These are phyloP conservation scores for Loxodonta africana DNA, from an alignment of 2,113 vertebrate genomes.

Conservation along the genomic window DNA sequence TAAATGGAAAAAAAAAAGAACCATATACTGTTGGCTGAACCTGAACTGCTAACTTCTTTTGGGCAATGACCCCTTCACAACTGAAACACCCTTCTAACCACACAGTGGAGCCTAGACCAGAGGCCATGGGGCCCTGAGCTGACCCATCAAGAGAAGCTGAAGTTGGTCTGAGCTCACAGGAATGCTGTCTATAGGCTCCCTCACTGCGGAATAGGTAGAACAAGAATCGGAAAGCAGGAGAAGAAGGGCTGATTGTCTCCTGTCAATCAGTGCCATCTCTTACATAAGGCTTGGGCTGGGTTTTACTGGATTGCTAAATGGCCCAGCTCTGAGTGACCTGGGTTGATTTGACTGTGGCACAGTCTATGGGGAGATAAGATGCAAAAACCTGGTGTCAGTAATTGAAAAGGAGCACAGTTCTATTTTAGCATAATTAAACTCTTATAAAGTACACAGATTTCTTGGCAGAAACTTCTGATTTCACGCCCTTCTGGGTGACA, in stretches of 20 bases:
- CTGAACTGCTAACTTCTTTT: neutral
- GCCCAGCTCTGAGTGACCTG: constrained; percentile 26
- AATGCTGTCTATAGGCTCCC: neutral
- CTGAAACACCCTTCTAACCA: neutral
- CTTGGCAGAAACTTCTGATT: constrained; percentile 41
- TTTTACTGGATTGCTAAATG: constrained; percentile 35
- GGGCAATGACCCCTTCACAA: neutral
- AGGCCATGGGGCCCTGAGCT: neutral
- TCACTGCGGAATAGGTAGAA: neutral
- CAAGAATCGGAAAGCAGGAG: neutral
- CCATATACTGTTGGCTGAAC: neutral
- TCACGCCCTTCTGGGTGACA: constrained; percentile 10
- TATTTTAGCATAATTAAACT: constrained; percentile 64
- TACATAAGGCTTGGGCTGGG: neutral
- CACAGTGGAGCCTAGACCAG: neutral
- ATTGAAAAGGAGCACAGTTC: constrained; percentile 38
- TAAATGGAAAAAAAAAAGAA: neutral
- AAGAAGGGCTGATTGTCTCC: neutral
- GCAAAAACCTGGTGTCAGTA: constrained; percentile 38
- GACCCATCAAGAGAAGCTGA: neutral
- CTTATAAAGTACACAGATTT: constrained; percentile 34
- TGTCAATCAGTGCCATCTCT: neutral
- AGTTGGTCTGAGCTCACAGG: neutral
- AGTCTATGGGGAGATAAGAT: constrained; percentile 39
- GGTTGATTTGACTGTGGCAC: constrained; percentile 54